Conservation (phyloP, 2,797 vertebrate species). For the Todus mexicanus region DNA sequence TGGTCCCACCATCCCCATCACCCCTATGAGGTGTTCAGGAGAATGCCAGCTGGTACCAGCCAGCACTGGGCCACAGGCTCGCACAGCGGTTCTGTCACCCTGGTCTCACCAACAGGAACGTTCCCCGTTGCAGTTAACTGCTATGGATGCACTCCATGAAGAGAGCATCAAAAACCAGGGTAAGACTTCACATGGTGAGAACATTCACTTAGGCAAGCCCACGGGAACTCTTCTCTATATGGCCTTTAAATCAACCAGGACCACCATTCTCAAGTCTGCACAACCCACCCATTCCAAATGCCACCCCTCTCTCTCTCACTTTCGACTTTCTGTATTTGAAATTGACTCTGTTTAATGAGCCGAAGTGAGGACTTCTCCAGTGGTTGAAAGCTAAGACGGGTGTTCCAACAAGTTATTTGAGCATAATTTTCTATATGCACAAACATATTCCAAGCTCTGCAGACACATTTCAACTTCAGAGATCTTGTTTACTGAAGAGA, state of each 20-base stretch:
- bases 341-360: neutral
- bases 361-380: neutral
- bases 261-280: no score
- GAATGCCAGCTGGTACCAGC: accelerated
- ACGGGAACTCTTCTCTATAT: neutral
- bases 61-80: neutral
- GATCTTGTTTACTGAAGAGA: neutral
- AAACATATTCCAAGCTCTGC: neutral
- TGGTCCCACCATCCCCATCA: neutral
- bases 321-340: neutral
- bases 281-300: neutral
- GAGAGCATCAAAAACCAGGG: neutral
- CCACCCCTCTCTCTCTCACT: neutral
- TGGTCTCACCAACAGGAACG: no score
- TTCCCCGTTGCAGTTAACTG: neutral
- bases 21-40: neutral
- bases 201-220: neutral
- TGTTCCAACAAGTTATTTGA: neutral
- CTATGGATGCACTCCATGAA: neutral
- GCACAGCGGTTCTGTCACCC: no score
- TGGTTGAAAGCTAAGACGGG: neutral
- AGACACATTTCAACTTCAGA: neutral
- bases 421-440: neutral
- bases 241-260: no score
- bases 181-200: neutral